phyloP scores from a whole-genome alignment of 92 coral and sea anemone species.

The Palythoa caribaeorum region DNA sequence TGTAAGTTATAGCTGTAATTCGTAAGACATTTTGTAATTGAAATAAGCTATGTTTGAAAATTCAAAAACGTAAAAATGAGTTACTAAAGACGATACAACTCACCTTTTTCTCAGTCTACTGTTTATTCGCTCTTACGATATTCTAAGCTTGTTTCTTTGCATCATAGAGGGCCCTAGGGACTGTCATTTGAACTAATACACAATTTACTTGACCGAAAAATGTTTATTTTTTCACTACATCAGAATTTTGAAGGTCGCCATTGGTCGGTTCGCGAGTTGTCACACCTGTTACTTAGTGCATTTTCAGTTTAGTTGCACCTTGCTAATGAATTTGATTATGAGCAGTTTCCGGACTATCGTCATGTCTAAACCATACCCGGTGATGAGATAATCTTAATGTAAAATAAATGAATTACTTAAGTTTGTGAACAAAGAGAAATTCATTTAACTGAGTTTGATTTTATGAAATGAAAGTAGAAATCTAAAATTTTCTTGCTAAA shows the following conservation, averaged over 20 bases:
- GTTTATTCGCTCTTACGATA: not conserved
- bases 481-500: too few species aligned
- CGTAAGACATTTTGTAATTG: too few species aligned
- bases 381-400: too few species aligned
- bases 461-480: too few species aligned
- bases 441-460: too few species aligned
- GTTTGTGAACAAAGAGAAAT: too few species aligned
- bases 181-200: not conserved
- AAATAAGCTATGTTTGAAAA: too few species aligned
- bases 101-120: not conserved
- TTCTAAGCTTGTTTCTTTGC: not conserved
- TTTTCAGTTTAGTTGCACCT: not conserved
- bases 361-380: too few species aligned
- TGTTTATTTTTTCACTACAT: not conserved
- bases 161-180: not conserved
- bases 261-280: constrained; percentile 1
- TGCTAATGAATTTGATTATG: not conserved
- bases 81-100: not conserved
- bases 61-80: too few species aligned
- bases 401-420: too few species aligned
- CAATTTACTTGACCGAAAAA: not conserved
- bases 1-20: too few species aligned
- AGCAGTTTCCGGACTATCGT: too few species aligned
- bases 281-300: not conserved
- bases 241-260: not conserved